Conservation (phyloP, 2,797 vertebrate species). For the Aphelocoma californica region DNA sequence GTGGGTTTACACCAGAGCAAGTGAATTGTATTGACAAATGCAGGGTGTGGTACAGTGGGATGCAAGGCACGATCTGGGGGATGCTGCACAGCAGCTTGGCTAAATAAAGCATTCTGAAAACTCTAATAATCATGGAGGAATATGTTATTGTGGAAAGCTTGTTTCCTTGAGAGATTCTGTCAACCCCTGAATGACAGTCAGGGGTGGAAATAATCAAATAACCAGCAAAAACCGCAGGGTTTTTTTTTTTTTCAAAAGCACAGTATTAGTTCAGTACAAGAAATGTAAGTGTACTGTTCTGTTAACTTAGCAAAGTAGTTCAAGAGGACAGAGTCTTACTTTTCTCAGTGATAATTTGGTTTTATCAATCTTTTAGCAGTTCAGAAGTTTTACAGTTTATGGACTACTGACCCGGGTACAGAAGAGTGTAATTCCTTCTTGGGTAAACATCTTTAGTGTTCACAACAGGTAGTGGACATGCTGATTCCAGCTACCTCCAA, state of each 20-base stretch:
- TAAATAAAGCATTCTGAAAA: neutral
- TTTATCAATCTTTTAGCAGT: neutral
- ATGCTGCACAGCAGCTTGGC: neutral
- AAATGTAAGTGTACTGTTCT: neutral
- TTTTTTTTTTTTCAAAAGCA: neutral
- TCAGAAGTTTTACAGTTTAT: neutral
- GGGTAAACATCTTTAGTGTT: neutral
- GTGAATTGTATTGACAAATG: neutral
- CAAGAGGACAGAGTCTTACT: neutral
- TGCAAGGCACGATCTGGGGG: fast-evolving
- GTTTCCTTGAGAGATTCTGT: neutral
- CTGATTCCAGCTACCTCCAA: neutral
- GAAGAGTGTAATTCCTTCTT: neutral
- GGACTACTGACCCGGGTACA: neutral
- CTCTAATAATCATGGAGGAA: neutral
- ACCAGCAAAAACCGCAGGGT: fast-evolving
- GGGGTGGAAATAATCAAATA: neutral
- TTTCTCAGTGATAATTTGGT: neutral
- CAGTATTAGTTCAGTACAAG: neutral
- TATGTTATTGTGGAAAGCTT: neutral
- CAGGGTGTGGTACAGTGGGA: neutral
- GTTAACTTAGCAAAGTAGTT: neutral
- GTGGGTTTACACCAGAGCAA: neutral
- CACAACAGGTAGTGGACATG: neutral
- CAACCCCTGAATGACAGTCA: neutral